Percentiles rank a stretch among this genome's conserved stretches.
Conservation (phyloP, 37 sponge, comb jelly and placozoan species). For the Diacarnus erythraeanus region DNA sequence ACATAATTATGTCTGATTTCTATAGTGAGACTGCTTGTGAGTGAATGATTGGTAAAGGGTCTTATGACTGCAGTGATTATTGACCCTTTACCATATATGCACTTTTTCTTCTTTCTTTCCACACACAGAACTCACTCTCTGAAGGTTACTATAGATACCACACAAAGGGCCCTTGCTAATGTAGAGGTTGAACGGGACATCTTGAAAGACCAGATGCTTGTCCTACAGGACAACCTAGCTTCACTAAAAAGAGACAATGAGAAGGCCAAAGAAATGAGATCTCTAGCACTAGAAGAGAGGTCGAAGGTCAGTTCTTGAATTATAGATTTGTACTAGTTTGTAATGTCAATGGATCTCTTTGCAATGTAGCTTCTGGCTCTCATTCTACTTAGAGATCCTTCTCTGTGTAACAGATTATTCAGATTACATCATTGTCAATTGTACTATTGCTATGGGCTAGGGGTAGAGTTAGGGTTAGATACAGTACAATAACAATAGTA, state of each 20-base stretch:
- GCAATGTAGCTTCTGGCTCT: too few relatives aligned
- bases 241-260: constrained; percentile 31
- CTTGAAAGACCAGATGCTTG: constrained; percentile 13
- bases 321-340: background rate
- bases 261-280: constrained; percentile 26
- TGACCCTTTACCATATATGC: background rate
- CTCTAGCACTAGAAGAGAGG: constrained; percentile 51
- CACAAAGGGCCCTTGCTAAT: background rate
- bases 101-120: background rate
- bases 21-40: background rate
- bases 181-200: constrained; percentile 16
- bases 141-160: constrained; percentile 35
- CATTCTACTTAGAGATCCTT: too few relatives aligned
- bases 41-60: background rate
- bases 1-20: too few relatives aligned
- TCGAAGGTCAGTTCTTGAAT: constrained; percentile 37
- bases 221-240: constrained; percentile 17
- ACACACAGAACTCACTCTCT: constrained; percentile 42
- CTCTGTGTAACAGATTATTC: too few relatives aligned
- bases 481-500: too few relatives aligned
- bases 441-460: too few relatives aligned
- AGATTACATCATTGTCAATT: too few relatives aligned
- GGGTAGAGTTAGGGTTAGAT: too few relatives aligned
- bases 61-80: background rate
- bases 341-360: background rate